Evolutionary conservation across 37 sponge, comb jelly and placozoan species (phyloP), one percentile per base, ranked within the genome.

Genomic region (Hormiphora californensis): DNA sequence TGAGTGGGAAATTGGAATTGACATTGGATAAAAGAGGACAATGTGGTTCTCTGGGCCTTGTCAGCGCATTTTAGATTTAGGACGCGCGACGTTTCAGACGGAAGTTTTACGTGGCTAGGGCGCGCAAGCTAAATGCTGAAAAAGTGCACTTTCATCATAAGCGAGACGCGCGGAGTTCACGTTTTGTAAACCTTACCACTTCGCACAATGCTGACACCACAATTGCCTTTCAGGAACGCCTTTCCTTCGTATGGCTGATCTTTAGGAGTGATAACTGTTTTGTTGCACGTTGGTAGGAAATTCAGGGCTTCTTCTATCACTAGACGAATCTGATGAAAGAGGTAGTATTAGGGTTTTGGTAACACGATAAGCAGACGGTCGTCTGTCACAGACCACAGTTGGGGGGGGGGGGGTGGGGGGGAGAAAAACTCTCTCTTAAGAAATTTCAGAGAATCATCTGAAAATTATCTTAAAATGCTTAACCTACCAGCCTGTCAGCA

Each of bases 151-250:
- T 65, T 65, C 39, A 3, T 9, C 19, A 31, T 5, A 3, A 19
- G 8, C 31, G 17, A 43, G 81, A 43, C 46, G 81, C 25, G 8
- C 81, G 81, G 46, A 73, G 40, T 73, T 73, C 81, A 46, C 81
- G 81, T 11, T 39, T 1, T 27, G 28, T 57, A 3, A 4, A 11
- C 88, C 92, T 68, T 46, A 95, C 95, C 95, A 91, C 92, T 95
- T 61, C 96, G 55, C 27, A 95, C 88, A 39, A 95, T 93, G 85
- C 96, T 95, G 62, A 95, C 96, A 15, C 92, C 96, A 91, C 96
- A 95, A 87, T 91, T 93, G 38, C 63, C 90, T 54, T 91, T 90
- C 51, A 87, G 87, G 87, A 95, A 95, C 87, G 69, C 89, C 22
- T 88, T 63, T 0, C 96, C 96, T 44, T 91, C 86, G 73, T 95